phyloP scores from a whole-genome alignment of 2,888 invertebrate genomes.

The Osmoderma eremita region DNA sequence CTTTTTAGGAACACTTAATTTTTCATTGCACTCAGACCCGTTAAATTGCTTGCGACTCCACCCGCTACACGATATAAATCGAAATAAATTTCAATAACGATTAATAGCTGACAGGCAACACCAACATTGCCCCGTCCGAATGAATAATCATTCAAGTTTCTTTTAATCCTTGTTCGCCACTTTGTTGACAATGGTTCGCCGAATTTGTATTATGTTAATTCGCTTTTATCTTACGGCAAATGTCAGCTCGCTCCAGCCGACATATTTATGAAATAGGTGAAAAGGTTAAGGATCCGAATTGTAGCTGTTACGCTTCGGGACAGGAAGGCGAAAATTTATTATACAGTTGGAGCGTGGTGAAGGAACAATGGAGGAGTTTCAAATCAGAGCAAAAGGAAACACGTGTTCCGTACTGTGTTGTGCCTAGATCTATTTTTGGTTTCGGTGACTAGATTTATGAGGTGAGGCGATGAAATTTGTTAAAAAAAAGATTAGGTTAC shows the following conservation, averaged over 20 bases:
- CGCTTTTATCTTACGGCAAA: constrained; percentile 28
- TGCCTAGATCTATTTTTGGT: too few relatives aligned
- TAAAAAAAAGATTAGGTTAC: too few relatives aligned
- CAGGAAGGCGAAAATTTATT: constrained; percentile 11
- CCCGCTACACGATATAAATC: background rate
- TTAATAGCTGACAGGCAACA: background rate
- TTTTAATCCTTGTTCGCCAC: background rate
- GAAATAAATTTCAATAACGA: constrained; percentile 6
- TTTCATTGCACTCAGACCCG: too few relatives aligned
- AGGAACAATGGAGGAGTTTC: constrained; percentile 5
- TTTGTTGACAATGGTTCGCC: background rate
- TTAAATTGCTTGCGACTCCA: background rate
- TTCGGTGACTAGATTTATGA: too few relatives aligned
- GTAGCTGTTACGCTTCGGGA: background rate
- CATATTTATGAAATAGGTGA: constrained; percentile 30
- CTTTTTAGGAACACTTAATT: too few relatives aligned
- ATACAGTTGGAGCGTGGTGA: background rate
- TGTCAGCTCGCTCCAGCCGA: constrained; percentile 25
- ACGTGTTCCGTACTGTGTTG: too few relatives aligned
- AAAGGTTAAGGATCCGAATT: constrained; percentile 27
- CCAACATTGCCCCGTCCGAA: background rate
- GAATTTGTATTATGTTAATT: constrained; percentile 34
- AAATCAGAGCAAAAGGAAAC: too few relatives aligned
- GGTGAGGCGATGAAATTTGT: too few relatives aligned
- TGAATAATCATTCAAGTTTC: background rate